Conservation (phyloP, 2,113 vertebrate species). For the Hypanus sabinus region DNA sequence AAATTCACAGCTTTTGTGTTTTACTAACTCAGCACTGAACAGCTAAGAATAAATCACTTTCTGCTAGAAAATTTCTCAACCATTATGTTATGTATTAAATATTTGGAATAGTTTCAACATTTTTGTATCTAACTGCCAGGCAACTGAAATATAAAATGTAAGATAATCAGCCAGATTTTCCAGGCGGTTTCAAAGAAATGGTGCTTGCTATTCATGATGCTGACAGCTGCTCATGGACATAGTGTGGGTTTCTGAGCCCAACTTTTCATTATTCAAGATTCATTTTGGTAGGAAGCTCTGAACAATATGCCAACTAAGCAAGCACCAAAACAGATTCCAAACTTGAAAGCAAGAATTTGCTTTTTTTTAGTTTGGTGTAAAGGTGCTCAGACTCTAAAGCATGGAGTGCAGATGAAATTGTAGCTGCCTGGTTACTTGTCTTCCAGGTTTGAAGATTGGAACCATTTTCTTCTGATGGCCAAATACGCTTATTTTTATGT, state of each 20-base stretch:
- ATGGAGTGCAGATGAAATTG: too few relatives aligned
- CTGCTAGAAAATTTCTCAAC: background rate
- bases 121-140: background rate
- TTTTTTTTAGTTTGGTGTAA: too few relatives aligned
- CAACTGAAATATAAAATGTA: background rate
- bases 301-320: background rate
- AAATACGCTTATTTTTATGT: too few relatives aligned
- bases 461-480: too few relatives aligned
- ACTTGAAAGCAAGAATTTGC: too few relatives aligned
- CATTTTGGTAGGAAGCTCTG: background rate
- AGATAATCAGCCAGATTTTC: background rate
- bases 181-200: background rate
- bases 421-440: too few relatives aligned
- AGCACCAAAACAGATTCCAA: too few relatives aligned
- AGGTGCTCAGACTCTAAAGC: too few relatives aligned
- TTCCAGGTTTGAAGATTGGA: too few relatives aligned
- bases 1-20: constrained; percentile 69
- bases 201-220: background rate
- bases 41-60: background rate
- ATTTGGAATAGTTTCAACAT: background rate
- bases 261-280: background rate
- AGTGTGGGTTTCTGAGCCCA: background rate
- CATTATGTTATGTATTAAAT: background rate
- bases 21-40: background rate
- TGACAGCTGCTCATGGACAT: background rate